Percentiles rank a stretch among this genome's conserved stretches.
Evolutionary conservation across 2,113 vertebrate genomes (phyloP).

Genomic region (Coturnix japonica): DNA sequence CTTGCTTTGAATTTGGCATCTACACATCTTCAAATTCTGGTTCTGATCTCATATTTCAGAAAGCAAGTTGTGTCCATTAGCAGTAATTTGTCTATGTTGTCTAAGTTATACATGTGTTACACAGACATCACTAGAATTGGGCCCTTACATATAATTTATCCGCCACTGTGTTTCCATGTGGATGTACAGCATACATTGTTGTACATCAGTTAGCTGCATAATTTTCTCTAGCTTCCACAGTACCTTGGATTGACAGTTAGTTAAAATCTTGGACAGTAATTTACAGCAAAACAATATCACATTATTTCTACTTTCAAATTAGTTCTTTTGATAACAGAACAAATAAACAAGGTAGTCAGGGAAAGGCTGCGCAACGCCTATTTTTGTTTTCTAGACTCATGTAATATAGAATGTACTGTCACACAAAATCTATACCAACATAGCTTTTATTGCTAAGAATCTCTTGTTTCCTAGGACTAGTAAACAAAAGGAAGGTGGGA

Average conservation of each 20-base stretch:
- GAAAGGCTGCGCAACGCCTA: neutral
- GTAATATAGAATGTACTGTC: neutral
- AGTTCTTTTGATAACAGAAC: neutral
- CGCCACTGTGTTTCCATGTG: neutral
- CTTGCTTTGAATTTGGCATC: neutral
- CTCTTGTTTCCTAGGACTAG: neutral
- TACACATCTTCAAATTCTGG: neutral
- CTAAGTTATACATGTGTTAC: fast-evolving
- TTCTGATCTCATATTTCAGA: neutral
- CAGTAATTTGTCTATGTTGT: neutral
- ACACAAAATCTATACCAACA: neutral
- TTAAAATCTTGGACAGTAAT: neutral
- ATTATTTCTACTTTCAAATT: neutral
- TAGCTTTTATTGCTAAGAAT: neutral
- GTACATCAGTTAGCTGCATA: neutral
- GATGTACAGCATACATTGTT: neutral
- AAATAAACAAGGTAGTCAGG: neutral
- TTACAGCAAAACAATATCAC: neutral
- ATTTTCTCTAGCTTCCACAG: neutral
- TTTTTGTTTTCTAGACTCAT: neutral
- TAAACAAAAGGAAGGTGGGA: neutral
- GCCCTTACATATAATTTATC: neutral
- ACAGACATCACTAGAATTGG: neutral
- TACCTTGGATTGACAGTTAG: neutral
- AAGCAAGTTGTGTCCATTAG: neutral